phyloP scores from a whole-genome alignment of 2,888 invertebrate species.

The Protonemura montana region DNA sequence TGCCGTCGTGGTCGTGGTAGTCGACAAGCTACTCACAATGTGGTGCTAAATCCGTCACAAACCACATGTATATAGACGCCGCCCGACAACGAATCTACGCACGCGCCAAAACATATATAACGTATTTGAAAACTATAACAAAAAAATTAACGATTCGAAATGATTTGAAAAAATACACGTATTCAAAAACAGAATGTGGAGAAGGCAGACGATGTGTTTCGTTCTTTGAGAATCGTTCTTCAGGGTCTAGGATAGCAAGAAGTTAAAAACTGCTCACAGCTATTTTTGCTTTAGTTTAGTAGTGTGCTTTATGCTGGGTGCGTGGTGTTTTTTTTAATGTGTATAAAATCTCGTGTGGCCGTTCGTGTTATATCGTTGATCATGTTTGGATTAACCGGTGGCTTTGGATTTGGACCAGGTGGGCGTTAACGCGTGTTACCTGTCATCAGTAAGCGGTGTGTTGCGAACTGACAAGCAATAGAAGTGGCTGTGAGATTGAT shows the following conservation, averaged over 20 bases:
- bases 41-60: conserved; percentile 41
- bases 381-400: background rate
- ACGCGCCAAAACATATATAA: background rate
- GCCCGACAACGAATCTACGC: conserved; percentile 16
- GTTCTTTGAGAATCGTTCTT: conserved; percentile 22
- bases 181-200: background rate
- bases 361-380: background rate
- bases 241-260: conserved; percentile 38
- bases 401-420: conserved; percentile 3
- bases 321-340: background rate
- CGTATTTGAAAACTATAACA: background rate
- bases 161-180: conserved; percentile 28
- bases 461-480: background rate
- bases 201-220: background rate
- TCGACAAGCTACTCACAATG: background rate
- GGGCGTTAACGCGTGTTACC: conserved; percentile 12
- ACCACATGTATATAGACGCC: conserved; percentile 37
- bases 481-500: background rate
- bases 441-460: background rate
- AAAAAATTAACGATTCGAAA: conserved; percentile 39
- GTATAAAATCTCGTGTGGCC: background rate
- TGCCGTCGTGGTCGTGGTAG: background rate
- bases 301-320: background rate
- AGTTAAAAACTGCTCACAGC: background rate
- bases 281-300: conserved; percentile 9